A percentile compares a stretch with the other conserved stretches of the same genome.
phyloP scores from a whole-genome alignment of 2,113 vertebrate species.

The Halcyon senegalensis region DNA sequence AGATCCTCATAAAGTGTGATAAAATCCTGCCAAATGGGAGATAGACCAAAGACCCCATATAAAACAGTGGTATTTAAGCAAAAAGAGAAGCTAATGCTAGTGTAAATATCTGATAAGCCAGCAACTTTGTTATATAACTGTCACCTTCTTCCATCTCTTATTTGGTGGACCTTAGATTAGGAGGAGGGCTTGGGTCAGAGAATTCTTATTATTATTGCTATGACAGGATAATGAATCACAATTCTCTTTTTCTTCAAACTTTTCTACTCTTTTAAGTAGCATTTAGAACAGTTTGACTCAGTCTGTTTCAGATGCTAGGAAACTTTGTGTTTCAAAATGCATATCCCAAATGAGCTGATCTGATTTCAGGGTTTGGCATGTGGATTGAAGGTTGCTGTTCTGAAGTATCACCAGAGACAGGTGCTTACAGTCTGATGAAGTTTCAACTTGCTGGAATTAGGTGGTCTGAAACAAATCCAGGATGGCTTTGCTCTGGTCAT shows the following conservation, averaged over 20 bases:
- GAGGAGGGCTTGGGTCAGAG: not conserved
- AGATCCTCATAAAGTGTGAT: not conserved
- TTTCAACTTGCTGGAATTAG: not conserved
- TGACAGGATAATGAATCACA: not conserved
- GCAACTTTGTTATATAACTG: not conserved
- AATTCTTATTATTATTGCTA: not conserved
- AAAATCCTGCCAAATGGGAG: not conserved
- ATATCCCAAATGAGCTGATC: not conserved
- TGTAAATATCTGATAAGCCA: not conserved
- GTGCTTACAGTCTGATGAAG: not conserved
- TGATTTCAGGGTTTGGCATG: not conserved
- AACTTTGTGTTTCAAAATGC: not conserved
- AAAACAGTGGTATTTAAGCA: not conserved
- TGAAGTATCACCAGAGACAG: not conserved
- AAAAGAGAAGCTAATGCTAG: not conserved
- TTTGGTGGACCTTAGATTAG: not conserved
- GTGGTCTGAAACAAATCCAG: not conserved
- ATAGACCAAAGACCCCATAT: not conserved
- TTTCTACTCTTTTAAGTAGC: not conserved
- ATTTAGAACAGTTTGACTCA: not conserved
- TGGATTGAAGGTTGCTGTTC: not conserved
- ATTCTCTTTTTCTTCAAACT: not conserved
- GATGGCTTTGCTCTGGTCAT: not conserved
- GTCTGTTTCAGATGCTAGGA: not conserved
- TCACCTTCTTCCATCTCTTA: not conserved